A percentile compares a stretch with the other conserved stretches of the same genome.
Evolutionary conservation across 2,113 vertebrate genomes (phyloP).

Genomic region (Ariopsis seemanni): DNA sequence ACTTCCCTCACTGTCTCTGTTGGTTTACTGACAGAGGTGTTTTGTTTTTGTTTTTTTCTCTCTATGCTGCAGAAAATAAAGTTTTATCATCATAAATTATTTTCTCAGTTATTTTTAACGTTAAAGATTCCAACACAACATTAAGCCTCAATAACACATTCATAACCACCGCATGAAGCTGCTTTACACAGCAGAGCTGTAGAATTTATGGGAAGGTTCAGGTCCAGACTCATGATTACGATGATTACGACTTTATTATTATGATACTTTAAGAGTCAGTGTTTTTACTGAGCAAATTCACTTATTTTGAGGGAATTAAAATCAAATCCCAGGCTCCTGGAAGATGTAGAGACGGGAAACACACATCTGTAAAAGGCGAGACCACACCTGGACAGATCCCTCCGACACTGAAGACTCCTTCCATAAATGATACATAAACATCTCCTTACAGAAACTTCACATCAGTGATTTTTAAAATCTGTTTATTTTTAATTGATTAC

Average conservation of each 20-base stretch:
- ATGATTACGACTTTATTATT: too few relatives aligned
- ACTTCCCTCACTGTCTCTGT: background rate
- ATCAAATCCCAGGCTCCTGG: too few relatives aligned
- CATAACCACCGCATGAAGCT: background rate
- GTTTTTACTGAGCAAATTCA: background rate
- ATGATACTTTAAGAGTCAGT: too few relatives aligned
- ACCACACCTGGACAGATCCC: too few relatives aligned
- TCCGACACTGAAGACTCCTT: too few relatives aligned
- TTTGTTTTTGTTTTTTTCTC: background rate
- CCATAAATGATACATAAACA: too few relatives aligned
- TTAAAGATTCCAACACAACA: background rate
- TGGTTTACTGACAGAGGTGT: background rate
- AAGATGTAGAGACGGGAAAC: too few relatives aligned
- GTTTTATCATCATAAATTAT: background rate
- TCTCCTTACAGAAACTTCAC: too few relatives aligned
- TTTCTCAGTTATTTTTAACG: background rate
- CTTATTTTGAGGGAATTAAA: background rate
- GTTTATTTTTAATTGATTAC: too few relatives aligned
- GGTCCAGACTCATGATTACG: background rate
- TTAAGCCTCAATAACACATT: background rate
- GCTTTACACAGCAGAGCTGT: background rate
- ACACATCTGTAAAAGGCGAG: too few relatives aligned
- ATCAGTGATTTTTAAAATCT: too few relatives aligned
- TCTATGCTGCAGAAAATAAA: background rate
- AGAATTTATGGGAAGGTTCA: background rate